Conservation (phyloP, 2,797 vertebrate genomes). For the Scolopax rusticola region DNA sequence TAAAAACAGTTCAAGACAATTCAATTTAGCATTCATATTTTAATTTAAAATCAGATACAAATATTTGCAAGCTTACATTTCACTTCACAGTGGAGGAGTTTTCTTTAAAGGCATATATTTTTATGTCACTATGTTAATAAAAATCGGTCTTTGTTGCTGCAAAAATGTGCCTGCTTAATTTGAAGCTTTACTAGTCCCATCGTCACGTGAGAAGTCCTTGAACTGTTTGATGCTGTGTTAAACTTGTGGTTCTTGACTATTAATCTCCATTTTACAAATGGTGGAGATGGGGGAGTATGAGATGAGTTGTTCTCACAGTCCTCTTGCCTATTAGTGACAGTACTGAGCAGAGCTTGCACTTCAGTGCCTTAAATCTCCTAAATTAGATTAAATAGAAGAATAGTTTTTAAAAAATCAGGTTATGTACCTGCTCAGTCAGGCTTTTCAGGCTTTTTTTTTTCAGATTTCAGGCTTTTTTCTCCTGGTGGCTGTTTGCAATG, state of each 20-base stretch:
- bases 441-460: background rate
- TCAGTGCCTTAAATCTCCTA: background rate
- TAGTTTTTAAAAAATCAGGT: fast-evolving
- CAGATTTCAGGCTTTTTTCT: background rate
- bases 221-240: background rate
- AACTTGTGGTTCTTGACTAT: background rate
- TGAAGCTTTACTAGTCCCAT: background rate
- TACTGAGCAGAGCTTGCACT: background rate
- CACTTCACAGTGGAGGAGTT: background rate
- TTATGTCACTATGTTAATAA: background rate
- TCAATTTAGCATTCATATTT: background rate
- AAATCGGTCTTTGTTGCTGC: background rate
- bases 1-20: background rate
- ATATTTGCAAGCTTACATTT: background rate
- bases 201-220: background rate
- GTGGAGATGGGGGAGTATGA: fast-evolving
- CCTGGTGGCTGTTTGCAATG: background rate
- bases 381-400: background rate
- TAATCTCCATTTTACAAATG: background rate
- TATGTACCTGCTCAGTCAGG: background rate
- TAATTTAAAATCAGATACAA: background rate
- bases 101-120: background rate
- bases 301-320: background rate
- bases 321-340: background rate
- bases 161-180: background rate